Evolutionary conservation across 2,888 invertebrate species (phyloP).

Genomic region (Phanerotoma sp.): DNA sequence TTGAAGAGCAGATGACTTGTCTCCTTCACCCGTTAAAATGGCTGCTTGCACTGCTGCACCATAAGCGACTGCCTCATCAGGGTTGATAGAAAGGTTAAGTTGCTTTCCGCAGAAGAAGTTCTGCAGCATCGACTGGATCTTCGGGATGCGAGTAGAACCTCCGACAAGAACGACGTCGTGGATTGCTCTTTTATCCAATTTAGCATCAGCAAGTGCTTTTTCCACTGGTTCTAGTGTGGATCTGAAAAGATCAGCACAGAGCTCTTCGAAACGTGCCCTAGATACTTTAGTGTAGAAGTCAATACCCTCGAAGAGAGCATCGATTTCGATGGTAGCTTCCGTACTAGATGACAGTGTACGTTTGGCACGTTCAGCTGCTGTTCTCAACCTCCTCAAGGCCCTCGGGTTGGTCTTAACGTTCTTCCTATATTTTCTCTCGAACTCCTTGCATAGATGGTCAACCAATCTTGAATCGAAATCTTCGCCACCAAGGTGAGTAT

Average conservation of each 20-base stretch:
- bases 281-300: slow-evolving; percentile 74
- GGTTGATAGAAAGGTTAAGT: slow-evolving; percentile 88
- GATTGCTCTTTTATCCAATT: slow-evolving; percentile 73
- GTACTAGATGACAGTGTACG: slow-evolving; percentile 75
- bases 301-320: slow-evolving; percentile 72
- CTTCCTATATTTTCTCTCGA: slow-evolving; percentile 70
- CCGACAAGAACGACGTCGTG: slow-evolving; percentile 82
- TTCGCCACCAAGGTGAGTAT: slow-evolving; percentile 73
- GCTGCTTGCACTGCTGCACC: slow-evolving; percentile 95
- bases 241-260: slow-evolving; percentile 72
- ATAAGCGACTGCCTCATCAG: slow-evolving; percentile 90
- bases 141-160: slow-evolving; percentile 79
- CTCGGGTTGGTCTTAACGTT: slow-evolving; percentile 68
- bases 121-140: slow-evolving; percentile 72
- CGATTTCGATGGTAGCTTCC: slow-evolving; percentile 74
- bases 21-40: slow-evolving; percentile 71
- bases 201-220: slow-evolving; percentile 75
- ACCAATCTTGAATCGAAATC: slow-evolving; percentile 65
- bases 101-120: slow-evolving; percentile 79
- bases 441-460: slow-evolving; percentile 68
- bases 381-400: slow-evolving; percentile 69
- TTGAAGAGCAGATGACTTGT: slow-evolving; percentile 65
- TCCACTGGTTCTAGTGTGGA: slow-evolving; percentile 76
- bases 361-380: slow-evolving; percentile 77
- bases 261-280: slow-evolving; percentile 75